These are phyloP conservation scores for Embidobia sp. DNA, from an alignment of 2,888 invertebrate species.

Conservation along the genomic window DNA sequence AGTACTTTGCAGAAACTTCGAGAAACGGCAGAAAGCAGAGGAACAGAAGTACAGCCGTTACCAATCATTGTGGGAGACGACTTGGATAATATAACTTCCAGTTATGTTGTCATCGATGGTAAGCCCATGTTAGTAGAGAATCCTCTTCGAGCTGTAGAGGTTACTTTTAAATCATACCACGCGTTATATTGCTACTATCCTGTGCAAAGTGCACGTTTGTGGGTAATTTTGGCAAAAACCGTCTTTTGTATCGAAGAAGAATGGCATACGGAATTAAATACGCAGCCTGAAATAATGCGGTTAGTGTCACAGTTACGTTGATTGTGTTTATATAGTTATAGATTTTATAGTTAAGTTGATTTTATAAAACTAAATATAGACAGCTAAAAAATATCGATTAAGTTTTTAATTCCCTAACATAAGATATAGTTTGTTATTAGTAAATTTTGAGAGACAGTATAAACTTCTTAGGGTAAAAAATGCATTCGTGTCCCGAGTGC, in stretches of 20 bases:
- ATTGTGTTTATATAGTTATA: no score
- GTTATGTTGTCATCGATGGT: background rate
- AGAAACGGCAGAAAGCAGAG: background rate
- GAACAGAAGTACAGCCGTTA: background rate
- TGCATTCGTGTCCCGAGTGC: no score
- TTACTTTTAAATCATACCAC: background rate
- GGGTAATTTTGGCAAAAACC: background rate
- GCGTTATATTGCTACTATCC: background rate
- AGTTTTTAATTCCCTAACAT: no score
- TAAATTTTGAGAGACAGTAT: no score
- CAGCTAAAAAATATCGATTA: no score
- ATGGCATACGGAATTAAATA: background rate
- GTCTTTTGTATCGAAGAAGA: background rate
- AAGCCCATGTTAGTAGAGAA: background rate
- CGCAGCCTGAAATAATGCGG: no score
- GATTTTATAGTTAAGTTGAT: no score
- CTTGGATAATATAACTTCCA: background rate
- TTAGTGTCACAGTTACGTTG: no score
- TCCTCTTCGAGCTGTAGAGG: background rate
- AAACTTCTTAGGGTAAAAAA: no score
- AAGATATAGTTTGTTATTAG: no score
- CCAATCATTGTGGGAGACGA: background rate
- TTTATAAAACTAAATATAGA: no score
- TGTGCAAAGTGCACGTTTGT: background rate
- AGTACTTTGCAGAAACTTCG: background rate